A percentile compares a stretch with the other conserved stretches of the same genome.
These are phyloP conservation scores for Acropora tenuis DNA, from an alignment of 64 coral and sea anemone species.

Conservation along the genomic window DNA sequence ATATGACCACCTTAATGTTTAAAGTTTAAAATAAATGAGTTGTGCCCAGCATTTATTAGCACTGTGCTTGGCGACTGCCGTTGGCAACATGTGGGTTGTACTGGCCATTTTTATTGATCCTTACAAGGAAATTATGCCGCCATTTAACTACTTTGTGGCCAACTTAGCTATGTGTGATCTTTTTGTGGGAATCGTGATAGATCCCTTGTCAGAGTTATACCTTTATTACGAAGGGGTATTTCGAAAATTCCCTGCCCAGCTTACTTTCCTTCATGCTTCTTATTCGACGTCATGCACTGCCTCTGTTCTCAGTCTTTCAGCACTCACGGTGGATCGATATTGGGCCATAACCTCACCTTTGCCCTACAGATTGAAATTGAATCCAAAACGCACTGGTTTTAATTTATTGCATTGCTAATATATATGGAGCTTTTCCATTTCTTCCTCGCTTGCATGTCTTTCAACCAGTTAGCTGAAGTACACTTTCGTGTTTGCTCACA, in stretches of 20 bases:
- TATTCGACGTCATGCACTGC: constrained; percentile 88
- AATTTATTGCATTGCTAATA: constrained; percentile 36
- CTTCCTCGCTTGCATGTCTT: constrained; percentile 67
- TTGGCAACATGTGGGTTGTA: constrained; percentile 3
- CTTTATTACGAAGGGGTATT: constrained; percentile 51
- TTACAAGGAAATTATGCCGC: constrained; percentile 5
- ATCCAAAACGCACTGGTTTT: constrained; percentile 44
- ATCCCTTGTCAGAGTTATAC: constrained; percentile 53
- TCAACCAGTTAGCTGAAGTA: constrained; percentile 57
- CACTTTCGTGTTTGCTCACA: constrained; percentile 76
- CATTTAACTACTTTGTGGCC: constrained; percentile 80
- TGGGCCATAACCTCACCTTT: constrained; percentile 66
- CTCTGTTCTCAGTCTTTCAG: constrained; percentile 79
- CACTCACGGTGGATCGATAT: constrained; percentile 80
- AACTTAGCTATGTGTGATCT: constrained; percentile 78
- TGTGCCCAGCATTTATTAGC: too few species aligned
- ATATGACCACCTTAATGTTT: too few species aligned
- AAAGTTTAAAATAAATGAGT: too few species aligned
- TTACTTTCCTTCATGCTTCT: constrained; percentile 36
- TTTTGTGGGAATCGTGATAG: constrained; percentile 62
- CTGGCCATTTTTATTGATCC: constrained; percentile 12
- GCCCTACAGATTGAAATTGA: constrained; percentile 58
- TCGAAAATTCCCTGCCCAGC: not conserved
- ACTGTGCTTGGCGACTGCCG: constrained; percentile 50
- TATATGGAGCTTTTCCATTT: constrained; percentile 78